phyloP scores from a whole-genome alignment of 2,888 invertebrate genomes.

The Meteorus cinctellus region DNA sequence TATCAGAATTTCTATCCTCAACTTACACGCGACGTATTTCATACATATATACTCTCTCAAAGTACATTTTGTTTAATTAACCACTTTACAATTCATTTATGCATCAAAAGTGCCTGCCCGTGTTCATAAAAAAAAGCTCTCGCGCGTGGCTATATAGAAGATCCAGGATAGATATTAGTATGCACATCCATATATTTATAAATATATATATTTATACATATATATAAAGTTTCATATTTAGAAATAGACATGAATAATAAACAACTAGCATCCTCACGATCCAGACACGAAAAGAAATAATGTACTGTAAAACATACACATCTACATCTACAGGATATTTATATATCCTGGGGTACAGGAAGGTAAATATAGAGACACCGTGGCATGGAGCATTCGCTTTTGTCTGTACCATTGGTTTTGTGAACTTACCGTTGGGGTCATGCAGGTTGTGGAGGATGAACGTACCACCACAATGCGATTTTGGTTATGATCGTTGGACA shows the following conservation, averaged over 20 bases:
- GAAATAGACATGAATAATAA: slow-evolving; percentile 14
- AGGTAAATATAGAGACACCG: not conserved
- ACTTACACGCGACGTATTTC: slow-evolving; percentile 29
- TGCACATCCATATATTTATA: not conserved
- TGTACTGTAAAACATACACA: slow-evolving; percentile 18
- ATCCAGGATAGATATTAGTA: not conserved
- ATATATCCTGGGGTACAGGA: not conserved
- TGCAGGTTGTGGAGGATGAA: slow-evolving; percentile 65
- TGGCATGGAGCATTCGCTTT: slow-evolving; percentile 37
- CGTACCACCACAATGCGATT: slow-evolving; percentile 71
- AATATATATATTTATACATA: slow-evolving; percentile 19
- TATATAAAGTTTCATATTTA: slow-evolving; percentile 20
- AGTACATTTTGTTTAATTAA: slow-evolving; percentile 29
- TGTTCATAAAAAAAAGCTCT: slow-evolving; percentile 11
- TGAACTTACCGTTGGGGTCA: slow-evolving; percentile 64
- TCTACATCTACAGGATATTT: slow-evolving; percentile 10
- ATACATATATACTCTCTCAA: not conserved
- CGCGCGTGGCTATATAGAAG: not conserved
- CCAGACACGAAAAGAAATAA: not conserved
- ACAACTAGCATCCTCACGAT: slow-evolving; percentile 12
- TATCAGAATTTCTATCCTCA: slow-evolving; percentile 38
- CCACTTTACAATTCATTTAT: slow-evolving; percentile 34
- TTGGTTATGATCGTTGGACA: slow-evolving; percentile 70
- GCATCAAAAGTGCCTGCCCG: slow-evolving; percentile 30
- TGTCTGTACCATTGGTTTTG: slow-evolving; percentile 37